Evolutionary conservation across 2,888 invertebrate species (phyloP), one percentile per base, ranked within the genome.

Genomic region (Drosophila prolongata): DNA sequence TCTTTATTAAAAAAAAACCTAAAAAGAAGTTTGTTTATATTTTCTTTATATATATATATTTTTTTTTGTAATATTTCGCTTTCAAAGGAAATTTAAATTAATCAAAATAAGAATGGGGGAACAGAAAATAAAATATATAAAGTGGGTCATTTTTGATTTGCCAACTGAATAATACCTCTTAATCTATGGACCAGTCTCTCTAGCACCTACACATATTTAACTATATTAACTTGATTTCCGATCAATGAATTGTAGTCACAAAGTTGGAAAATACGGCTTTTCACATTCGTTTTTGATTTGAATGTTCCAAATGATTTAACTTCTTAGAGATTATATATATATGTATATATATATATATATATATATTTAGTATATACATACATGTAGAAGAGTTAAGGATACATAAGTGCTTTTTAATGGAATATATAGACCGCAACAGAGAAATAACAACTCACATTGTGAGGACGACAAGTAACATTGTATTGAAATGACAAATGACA

Each of bases 401-500:
- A 87, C 87, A 87, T 83, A 83, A 83, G 83, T 83, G 83, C 83
- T 83, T 83, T 83, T 83, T 83, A 87, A 80, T 64, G 62, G 52
- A 81, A 81, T 87, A 87, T 81, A 83, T 81, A 87, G 85, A 78
- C 81, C 66, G 85, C 81, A 79, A 81, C 42, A 50, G 70, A 79
- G 61, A 76, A 59, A 64, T 50, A n/a, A 68, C 42, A 46, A 47
- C 19, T 35, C 35, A 42, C 38, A n/a, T 13, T 56, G 66, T 68
- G 69, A 62, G 68, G 58, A 24, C 8, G 8, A 53, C 60, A 65
- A 76, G 67, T 60, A 58, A 77, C 75, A 34, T 77, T 81, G 68
- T 57, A 57, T 50, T 49, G 79, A 43, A 43, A 37, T n/a, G 38
- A 62, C 38, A 44, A 44, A 64, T 46, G 44, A 81, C 70, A 75